Evolutionary conservation across 2,797 vertebrate genomes (phyloP).

Genomic region (Varecia variegata): DNA sequence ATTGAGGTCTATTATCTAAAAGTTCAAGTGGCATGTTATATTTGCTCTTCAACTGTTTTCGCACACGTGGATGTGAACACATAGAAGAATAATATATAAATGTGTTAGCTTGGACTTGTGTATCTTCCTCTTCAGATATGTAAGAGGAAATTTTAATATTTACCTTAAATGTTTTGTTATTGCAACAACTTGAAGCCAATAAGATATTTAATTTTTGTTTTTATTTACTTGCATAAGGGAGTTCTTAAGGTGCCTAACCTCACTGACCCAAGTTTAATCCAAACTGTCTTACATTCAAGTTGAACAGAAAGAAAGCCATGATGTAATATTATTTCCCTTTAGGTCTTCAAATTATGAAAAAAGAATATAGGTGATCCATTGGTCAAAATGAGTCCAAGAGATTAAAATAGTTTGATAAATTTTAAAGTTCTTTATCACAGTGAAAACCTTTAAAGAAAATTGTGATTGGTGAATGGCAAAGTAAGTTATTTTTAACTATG

Average conservation of each 20-base stretch:
- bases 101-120: neutral
- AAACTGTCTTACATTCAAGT: neutral
- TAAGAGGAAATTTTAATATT: neutral
- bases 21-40: neutral
- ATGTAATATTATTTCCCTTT: neutral
- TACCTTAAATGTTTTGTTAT: neutral
- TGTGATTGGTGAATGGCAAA: neutral
- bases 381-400: neutral
- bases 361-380: neutral
- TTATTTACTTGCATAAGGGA: neutral
- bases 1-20: neutral
- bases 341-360: neutral
- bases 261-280: neutral
- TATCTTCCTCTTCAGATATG: neutral
- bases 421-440: neutral
- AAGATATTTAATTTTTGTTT: neutral
- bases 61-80: neutral
- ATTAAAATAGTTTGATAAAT: neutral
- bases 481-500: neutral
- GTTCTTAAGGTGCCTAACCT: neutral
- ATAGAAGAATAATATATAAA: neutral
- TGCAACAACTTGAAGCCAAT: neutral
- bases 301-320: neutral
- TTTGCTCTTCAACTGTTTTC: neutral
- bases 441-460: neutral